Evolutionary conservation across 2,888 invertebrate species (phyloP), one percentile per base, ranked within the genome.

Genomic region (Flexamia atlantica): DNA sequence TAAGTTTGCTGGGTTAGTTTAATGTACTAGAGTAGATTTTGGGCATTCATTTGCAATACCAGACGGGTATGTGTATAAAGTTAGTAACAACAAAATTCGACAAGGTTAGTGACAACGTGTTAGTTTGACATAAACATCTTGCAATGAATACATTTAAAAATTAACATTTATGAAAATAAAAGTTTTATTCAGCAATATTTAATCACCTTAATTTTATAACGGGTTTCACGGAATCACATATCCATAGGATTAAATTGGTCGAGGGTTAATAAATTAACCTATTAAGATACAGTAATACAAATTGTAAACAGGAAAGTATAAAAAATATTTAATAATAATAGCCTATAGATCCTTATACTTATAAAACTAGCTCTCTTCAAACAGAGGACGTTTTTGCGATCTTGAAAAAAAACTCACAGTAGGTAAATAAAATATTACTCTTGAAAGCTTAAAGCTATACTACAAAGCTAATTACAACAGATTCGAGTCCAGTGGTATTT

Each of bases 221-320:
- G 9, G 9, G 36, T 7, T 36, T 36, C 9, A 7, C 36, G 57
- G 20, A 57, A 57, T 7, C 23, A 57, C 57, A 64, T 17, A 64
- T 14, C 64, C 64, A 20, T 64, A 64, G 5, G 28, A 64, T 64
- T 53, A 28, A 12, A 64, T 64, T 28, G 17, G 30, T 57, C 28
- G 30, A 64, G 25, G 64, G 64, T 64, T 64, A 64, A 10, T 64
- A 20, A 53, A 64, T 25, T 64, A 28, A 30, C 28, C 57, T 57
- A 57, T 1, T 20, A 12, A 30, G 5, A 53, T 23, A 23, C 14
- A 28, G 30, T 30, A 64, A 64, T 28, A 17, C 7, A 2, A 9
- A 28, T 9, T 64, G 28, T 28, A 64, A 25, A 64, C 64, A 64
- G 30, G 1, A 64, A 57, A 28, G 14, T 64, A 64, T 10, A 64